These are phyloP conservation scores for Elaeidobius kamerunicus DNA, from an alignment of 2,888 invertebrate genomes.

Conservation along the genomic window DNA sequence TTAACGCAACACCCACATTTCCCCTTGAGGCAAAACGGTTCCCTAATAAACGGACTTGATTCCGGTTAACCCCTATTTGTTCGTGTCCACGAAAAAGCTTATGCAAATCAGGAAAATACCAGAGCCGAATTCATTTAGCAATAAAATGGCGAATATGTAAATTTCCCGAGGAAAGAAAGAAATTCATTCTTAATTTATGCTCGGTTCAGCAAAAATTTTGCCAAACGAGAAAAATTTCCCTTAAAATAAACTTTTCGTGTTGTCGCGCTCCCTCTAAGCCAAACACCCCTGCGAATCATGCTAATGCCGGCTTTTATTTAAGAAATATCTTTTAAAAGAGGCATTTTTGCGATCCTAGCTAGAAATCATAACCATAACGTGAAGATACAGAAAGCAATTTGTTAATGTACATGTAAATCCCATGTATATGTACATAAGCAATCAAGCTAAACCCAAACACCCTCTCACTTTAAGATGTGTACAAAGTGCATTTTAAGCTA, in stretches of 20 bases:
- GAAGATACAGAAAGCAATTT: no score
- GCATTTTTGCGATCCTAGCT: no score
- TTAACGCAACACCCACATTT: no score
- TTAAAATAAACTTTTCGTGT: conserved; percentile 24
- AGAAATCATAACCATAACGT: no score
- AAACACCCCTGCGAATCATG: conserved; percentile 9
- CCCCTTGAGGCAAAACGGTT: no score
- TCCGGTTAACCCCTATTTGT: conserved; percentile 19
- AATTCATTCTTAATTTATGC: conserved; percentile 30
- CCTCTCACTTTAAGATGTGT: no score
- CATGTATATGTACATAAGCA: no score
- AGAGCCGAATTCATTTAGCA: conserved; percentile 25
- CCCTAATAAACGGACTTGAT: no score
- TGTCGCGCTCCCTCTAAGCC: conserved; percentile 12
- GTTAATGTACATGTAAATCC: no score
- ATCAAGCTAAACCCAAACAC: no score
- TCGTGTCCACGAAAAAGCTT: conserved; percentile 20
- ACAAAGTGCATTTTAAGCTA: no score
- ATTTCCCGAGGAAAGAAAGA: conserved; percentile 22
- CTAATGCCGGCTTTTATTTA: conserved; percentile 15
- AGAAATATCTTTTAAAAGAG: not conserved
- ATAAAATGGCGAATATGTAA: conserved; percentile 30
- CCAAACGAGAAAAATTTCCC: conserved; percentile 24
- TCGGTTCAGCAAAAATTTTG: conserved; percentile 24
- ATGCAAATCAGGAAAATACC: conserved; percentile 26